These are phyloP conservation scores for Drosophila suzukii DNA, from an alignment of 1,140 invertebrate species.

Conservation along the genomic window DNA sequence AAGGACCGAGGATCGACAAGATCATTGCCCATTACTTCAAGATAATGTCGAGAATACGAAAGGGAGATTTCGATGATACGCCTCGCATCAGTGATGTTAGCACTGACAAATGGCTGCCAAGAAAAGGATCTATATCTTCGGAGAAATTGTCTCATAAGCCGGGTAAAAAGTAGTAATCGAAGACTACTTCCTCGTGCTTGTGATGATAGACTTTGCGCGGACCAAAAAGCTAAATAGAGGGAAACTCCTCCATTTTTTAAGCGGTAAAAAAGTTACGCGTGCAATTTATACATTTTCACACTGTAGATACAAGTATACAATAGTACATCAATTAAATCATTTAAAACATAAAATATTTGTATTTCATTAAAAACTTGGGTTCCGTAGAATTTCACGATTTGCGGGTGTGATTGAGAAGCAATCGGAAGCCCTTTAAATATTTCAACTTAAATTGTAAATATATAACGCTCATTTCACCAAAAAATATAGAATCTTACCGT, in stretches of 20 bases:
- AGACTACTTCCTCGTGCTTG: too few relatives aligned
- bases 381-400: too few relatives aligned
- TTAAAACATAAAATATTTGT: neutral
- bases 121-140: neutral
- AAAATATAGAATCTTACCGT: neutral
- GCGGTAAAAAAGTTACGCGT: neutral
- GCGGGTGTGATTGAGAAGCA: too few relatives aligned
- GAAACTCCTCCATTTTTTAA: neutral
- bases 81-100: neutral
- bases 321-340: neutral
- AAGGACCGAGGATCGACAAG: constrained; percentile 21
- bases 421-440: too few relatives aligned
- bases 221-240: too few relatives aligned
- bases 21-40: constrained; percentile 64
- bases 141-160: neutral
- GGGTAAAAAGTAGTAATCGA: neutral
- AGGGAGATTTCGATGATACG: constrained; percentile 4
- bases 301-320: neutral
- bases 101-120: neutral
- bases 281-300: neutral
- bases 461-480: too few relatives aligned
- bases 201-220: too few relatives aligned
- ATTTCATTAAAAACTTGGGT: too few relatives aligned
- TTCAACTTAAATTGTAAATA: too few relatives aligned
- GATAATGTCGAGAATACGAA: constrained; percentile 37